Conservation (phyloP, 2,888 invertebrate species). For the Onthophagus sagittarius region DNA sequence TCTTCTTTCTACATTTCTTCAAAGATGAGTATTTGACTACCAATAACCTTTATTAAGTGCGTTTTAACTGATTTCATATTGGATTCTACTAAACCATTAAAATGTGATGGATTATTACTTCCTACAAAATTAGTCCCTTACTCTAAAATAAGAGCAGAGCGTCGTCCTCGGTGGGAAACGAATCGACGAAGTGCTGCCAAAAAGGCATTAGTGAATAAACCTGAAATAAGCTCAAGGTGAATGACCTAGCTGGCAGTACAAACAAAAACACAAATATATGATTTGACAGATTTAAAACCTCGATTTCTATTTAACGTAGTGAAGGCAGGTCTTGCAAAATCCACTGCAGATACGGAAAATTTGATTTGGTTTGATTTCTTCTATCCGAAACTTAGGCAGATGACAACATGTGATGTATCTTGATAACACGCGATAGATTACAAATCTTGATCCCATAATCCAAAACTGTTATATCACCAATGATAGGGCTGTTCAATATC, state of each 20-base stretch:
- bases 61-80: too few relatives aligned
- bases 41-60: too few relatives aligned
- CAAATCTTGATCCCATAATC: background rate
- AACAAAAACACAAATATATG: conserved; percentile 27
- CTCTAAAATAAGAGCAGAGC: conserved; percentile 24
- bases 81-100: too few relatives aligned
- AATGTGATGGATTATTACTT: too few relatives aligned
- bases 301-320: background rate
- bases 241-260: conserved; percentile 31
- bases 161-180: conserved; percentile 29
- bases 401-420: background rate
- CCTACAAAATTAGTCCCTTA: too few relatives aligned
- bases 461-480: background rate
- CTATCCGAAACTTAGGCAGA: background rate
- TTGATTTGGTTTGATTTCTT: background rate
- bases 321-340: background rate
- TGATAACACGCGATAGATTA: background rate
- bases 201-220: conserved; percentile 30
- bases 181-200: conserved; percentile 31
- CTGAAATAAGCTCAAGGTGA: conserved; percentile 32
- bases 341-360: background rate
- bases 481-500: background rate
- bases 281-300: conserved; percentile 21
- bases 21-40: too few relatives aligned
- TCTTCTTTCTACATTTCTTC: too few relatives aligned